phyloP scores from a whole-genome alignment of 1,140 invertebrate species.

The Tribolium madens region DNA sequence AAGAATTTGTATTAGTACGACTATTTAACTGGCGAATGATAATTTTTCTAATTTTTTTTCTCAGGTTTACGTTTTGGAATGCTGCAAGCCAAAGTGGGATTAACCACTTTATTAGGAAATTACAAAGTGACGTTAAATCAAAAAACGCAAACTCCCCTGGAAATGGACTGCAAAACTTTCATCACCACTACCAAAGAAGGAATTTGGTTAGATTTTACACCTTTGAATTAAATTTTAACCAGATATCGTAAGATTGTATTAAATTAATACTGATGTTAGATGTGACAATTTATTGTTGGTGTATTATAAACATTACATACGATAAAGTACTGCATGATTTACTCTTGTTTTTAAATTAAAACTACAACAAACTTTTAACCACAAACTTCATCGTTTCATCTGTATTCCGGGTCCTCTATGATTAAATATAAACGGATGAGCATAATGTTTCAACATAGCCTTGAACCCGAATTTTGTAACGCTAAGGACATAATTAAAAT shows the following conservation, averaged over 20 bases:
- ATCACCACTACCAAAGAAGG: constrained; percentile 8
- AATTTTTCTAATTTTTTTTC: neutral
- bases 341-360: neutral
- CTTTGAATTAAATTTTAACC: neutral
- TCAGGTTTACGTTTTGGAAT: constrained; percentile 41
- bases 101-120: neutral
- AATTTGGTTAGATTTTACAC: constrained; percentile 38
- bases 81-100: constrained; percentile 2
- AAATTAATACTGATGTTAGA: neutral
- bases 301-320: neutral
- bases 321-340: neutral
- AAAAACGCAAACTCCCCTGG: constrained; percentile 33
- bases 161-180: constrained; percentile 5
- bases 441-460: too few species aligned
- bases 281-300: neutral
- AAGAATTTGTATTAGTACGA: constrained; percentile 59
- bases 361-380: neutral
- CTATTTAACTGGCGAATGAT: neutral
- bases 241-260: neutral
- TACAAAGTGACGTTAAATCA: constrained; percentile 36
- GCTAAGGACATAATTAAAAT: too few species aligned
- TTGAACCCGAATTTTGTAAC: too few species aligned
- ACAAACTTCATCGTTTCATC: too few species aligned
- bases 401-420: too few species aligned
- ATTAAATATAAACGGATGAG: too few species aligned